Evolutionary conservation across 2,888 invertebrate genomes (phyloP), one percentile per base, ranked within the genome.

Genomic region (Lamellibrachia columna): DNA sequence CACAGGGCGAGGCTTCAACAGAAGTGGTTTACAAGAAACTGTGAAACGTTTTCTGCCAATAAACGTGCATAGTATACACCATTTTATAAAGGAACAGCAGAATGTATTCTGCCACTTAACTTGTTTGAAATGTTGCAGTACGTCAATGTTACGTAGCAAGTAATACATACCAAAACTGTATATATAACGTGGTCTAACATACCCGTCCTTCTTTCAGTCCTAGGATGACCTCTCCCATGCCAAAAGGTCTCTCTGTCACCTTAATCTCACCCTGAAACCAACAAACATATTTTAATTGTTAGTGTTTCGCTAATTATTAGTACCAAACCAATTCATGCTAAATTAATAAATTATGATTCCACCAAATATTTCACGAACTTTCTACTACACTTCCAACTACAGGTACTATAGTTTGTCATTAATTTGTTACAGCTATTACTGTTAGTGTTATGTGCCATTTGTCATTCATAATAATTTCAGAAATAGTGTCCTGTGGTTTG

Each of bases 131-230:
- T 58, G 7, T 58, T 58, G 11, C 6, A 2, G 58, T 58, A 15
- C 58, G 40, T 40, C 40, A 3, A 55, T 55, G 55, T 7, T 55
- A 55, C 3, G 3, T 9, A 9, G 7, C 55, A 9, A 9, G 7
- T 7, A 7, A 55, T 55, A 55, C 8, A 9, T 55, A 90, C 90
- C n/a, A 90, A 52, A 7, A n/a, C 28, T 53, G 28, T 52, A 52
- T 3, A 1, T 9, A 28, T 11, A 22, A 11, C 8, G 9, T 9
- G 52, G 0, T 92, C 91, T 28, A 97, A 40, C 98, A 97, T 97
- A 99, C 99, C 97, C 98, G 97, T 95, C 98, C 98, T 96, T 98
- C 97, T 93, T 98, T 97, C 93, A 98, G 97, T 92, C 98, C 97
- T 94, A 97, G 97, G 91, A 98, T 97, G 52, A 99, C 96, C 96